These are phyloP conservation scores for Poecilia velifera DNA, from an alignment of 2,797 vertebrate genomes.

Conservation along the genomic window DNA sequence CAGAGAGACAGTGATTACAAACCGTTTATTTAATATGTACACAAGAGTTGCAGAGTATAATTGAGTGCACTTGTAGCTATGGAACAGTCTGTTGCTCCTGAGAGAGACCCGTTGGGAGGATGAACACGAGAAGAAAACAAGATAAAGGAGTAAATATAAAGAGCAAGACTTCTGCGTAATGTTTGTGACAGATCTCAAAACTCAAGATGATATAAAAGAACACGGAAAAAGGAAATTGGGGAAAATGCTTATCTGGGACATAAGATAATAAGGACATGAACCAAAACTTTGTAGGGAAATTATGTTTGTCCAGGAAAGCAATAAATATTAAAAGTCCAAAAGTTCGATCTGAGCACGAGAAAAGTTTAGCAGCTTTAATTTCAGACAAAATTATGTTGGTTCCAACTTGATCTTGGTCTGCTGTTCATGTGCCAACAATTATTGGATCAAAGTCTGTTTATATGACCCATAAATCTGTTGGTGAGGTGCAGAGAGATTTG, in stretches of 20 bases:
- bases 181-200: neutral
- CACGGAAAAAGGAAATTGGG: neutral
- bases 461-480: conserved; percentile 2
- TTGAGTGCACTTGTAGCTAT: conserved; percentile 59
- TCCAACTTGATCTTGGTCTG: conserved; percentile 9
- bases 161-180: conserved; percentile 18
- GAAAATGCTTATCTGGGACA: neutral
- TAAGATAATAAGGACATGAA: conserved; percentile 3
- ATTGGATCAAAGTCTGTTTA: conserved; percentile 5
- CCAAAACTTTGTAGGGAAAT: conserved; percentile 1
- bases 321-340: neutral
- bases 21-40: conserved; percentile 56
- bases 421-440: conserved; percentile 9
- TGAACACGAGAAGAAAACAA: conserved; percentile 20
- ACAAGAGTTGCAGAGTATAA: conserved; percentile 38
- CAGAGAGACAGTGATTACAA: conserved; percentile 70
- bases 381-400: conserved; percentile 12
- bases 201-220: neutral
- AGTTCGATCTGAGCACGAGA: neutral
- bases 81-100: conserved; percentile 76
- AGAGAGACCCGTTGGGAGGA: conserved; percentile 47
- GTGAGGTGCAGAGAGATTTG: neutral
- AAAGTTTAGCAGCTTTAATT: conserved; percentile 7
- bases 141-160: conserved; percentile 33
- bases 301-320: conserved; percentile 1